Percentiles rank a stretch among this genome's conserved stretches.
These are phyloP conservation scores for Drosophila truncata DNA, from an alignment of 1,140 invertebrate species.

Conservation along the genomic window DNA sequence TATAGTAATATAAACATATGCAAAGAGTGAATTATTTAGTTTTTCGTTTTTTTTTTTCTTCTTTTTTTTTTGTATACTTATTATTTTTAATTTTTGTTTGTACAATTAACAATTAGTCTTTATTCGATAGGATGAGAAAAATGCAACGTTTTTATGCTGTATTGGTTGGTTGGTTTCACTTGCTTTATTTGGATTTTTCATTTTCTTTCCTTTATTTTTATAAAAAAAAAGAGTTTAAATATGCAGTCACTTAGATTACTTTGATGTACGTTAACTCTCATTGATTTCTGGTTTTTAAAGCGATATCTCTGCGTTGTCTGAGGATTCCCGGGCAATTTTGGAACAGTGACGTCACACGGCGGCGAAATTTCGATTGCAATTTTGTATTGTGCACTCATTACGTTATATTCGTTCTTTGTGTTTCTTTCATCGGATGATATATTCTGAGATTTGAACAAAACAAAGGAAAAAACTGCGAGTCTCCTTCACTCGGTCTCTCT, in stretches of 20 bases:
- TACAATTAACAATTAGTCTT: slow-evolving; percentile 63
- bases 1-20: slow-evolving; percentile 56
- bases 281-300: slow-evolving; percentile 50
- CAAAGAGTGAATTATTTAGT: slow-evolving; percentile 63
- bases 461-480: slow-evolving; percentile 78
- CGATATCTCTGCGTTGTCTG: slow-evolving; percentile 41
- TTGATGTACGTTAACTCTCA: slow-evolving; percentile 72
- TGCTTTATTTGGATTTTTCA: slow-evolving; percentile 60
- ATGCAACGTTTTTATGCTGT: slow-evolving; percentile 76
- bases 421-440: slow-evolving; percentile 37
- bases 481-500: slow-evolving; percentile 72
- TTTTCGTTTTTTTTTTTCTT: slow-evolving; percentile 23
- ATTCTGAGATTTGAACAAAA: slow-evolving; percentile 67
- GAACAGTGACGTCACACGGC: slow-evolving; percentile 66
- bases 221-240: slow-evolving; percentile 47
- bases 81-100: slow-evolving; percentile 37
- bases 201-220: slow-evolving; percentile 14
- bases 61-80: slow-evolving; percentile 19
- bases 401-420: slow-evolving; percentile 62
- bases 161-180: slow-evolving; percentile 63
- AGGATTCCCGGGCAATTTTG: slow-evolving; percentile 63
- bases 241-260: slow-evolving; percentile 68
- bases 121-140: slow-evolving; percentile 71
- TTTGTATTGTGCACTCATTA: slow-evolving; percentile 56
- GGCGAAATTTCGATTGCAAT: slow-evolving; percentile 70